Evolutionary conservation across 2,888 invertebrate species (phyloP), one percentile per base, ranked within the genome.

Genomic region (Drosophila nigritarsus): DNA sequence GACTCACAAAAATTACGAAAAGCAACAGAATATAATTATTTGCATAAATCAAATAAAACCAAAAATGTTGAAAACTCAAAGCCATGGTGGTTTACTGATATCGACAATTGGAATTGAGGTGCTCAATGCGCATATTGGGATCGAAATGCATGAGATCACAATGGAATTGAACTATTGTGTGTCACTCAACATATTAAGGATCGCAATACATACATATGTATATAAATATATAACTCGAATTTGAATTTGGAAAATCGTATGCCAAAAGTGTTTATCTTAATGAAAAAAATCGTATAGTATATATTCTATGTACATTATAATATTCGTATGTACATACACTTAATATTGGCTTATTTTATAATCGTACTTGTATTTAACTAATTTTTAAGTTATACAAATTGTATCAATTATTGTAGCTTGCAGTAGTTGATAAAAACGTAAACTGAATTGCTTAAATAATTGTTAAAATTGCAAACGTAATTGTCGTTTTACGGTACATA

Each of bases 181-280:
- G 27, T 65, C 30, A 30, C 59, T 65, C 73, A 66, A 76, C 69
- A 70, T 67, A 83, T 66, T 65, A 53, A 69, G 50, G 78, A 88
- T 85, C 86, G 72, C 90, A 85, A 84, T 84, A 87, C 53, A 84
- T 84, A 87, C 50, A 65, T 69, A 63, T 61, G 40, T 36, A 29
- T 49, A 63, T 70, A 45, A 15, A 36, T 53, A 67, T 40, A 51
- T 53, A 66, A 45, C 36, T 63, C 65, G 48, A 66, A 68, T 48
- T 45, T 56, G 13, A 84, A 89, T 81, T 80, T 85, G 48, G 73
- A 75, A 90, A 79, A 74, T 85, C 64, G 68, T 77, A 86, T 83
- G 83, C 83, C 82, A 82, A 87, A 88, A 82, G 90, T 90, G 90
- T 91, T 88, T 91, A 90, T 90, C 90, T 91, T 91, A 90, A 90